Conservation (phyloP, 1,140 invertebrate genomes). For the Cyphomyrmex costatus region DNA sequence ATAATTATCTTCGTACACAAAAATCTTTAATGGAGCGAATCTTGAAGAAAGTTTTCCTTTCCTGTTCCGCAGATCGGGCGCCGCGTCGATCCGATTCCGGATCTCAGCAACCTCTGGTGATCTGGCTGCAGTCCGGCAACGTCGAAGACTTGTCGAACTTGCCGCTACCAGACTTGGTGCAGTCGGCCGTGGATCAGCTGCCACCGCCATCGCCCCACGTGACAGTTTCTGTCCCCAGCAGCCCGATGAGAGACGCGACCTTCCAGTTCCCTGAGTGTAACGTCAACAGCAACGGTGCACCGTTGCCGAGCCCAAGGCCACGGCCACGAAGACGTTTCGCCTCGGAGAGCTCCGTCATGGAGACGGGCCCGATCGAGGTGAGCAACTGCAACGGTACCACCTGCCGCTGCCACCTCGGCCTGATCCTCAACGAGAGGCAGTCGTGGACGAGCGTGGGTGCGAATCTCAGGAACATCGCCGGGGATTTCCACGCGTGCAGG, state of each 20-base stretch:
- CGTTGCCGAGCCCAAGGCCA: slow-evolving; percentile 84
- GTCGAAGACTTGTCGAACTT: slow-evolving; percentile 79
- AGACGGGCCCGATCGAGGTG: slow-evolving; percentile 47
- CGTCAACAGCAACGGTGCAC: slow-evolving; percentile 61
- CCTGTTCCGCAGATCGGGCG: slow-evolving; percentile 80
- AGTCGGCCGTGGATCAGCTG: slow-evolving; percentile 84
- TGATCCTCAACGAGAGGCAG: slow-evolving; percentile 80
- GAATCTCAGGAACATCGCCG: slow-evolving; percentile 85
- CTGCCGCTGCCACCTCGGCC: slow-evolving; percentile 74
- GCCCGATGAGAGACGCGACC: slow-evolving; percentile 84
- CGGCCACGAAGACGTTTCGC: slow-evolving; percentile 84
- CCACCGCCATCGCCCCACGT: slow-evolving; percentile 83
- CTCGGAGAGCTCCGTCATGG: slow-evolving; percentile 79
- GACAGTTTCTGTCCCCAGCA: slow-evolving; percentile 85
- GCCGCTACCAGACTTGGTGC: slow-evolving; percentile 83
- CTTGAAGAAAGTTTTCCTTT: neutral
- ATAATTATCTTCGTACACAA: neutral
- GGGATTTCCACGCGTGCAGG: slow-evolving; percentile 85
- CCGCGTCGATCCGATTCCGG: slow-evolving; percentile 79
- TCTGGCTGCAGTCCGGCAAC: slow-evolving; percentile 80
- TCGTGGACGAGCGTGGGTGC: slow-evolving; percentile 84
- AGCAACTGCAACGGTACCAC: slow-evolving; percentile 59
- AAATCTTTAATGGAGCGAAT: neutral
- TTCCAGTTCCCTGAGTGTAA: slow-evolving; percentile 86
- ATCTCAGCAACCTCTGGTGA: slow-evolving; percentile 80